Percentiles rank a stretch among this genome's conserved stretches.
Evolutionary conservation across 2,888 invertebrate species (phyloP).

Genomic region (Oxystoma pomonae): DNA sequence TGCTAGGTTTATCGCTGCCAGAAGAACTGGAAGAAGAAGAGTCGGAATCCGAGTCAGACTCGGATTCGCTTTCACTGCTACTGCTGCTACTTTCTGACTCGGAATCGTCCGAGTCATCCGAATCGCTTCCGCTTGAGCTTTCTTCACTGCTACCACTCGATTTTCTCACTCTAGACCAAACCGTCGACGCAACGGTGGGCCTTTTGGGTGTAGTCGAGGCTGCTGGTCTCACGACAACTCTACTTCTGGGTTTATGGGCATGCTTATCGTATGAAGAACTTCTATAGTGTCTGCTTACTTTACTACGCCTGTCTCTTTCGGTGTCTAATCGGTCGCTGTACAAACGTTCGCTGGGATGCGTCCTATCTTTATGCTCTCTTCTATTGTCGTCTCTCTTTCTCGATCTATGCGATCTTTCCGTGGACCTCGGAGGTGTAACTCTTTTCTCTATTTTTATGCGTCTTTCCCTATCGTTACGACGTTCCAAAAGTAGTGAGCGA

Average conservation of each 20-base stretch:
- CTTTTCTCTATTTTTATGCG: constrained; percentile 10
- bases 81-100: constrained; percentile 19
- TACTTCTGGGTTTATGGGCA: constrained; percentile 40
- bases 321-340: constrained; percentile 27
- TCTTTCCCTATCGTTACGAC: constrained; percentile 10
- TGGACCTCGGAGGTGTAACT: constrained; percentile 10
- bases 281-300: constrained; percentile 21
- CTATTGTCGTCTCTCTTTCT: constrained; percentile 8
- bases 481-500: constrained; percentile 3
- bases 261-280: constrained; percentile 14
- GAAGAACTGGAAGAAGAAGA: background rate
- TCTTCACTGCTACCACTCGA: constrained; percentile 16
- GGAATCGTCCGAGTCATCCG: constrained; percentile 22
- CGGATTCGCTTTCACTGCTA: constrained; percentile 23
- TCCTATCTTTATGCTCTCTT: too few relatives aligned
- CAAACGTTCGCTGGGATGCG: constrained; percentile 23
- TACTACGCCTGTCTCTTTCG: constrained; percentile 5
- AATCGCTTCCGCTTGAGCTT: constrained; percentile 22
- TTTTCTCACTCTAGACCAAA: constrained; percentile 39
- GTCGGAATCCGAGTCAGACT: constrained; percentile 22
- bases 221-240: constrained; percentile 44
- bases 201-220: constrained; percentile 38
- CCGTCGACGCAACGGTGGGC: constrained; percentile 42
- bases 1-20: background rate
- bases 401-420: constrained; percentile 3